Conservation (phyloP, 2,797 vertebrate genomes). For the Strix occidentalis region DNA sequence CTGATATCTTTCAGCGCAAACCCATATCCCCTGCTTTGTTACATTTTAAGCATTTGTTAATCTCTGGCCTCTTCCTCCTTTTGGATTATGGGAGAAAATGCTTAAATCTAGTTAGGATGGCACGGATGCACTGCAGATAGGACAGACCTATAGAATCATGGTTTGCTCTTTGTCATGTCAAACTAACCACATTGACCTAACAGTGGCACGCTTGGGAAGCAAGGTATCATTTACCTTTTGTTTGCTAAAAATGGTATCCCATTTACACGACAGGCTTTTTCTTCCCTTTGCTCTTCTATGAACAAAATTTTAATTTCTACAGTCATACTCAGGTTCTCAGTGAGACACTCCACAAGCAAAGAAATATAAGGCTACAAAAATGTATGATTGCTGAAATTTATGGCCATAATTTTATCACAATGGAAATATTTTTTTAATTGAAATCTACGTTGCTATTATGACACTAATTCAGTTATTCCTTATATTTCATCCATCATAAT, state of each 20-base stretch:
- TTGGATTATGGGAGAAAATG: neutral
- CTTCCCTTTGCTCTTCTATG: neutral
- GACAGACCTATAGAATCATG: neutral
- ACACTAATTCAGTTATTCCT: slow-evolving; percentile 71
- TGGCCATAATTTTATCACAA: slow-evolving; percentile 64
- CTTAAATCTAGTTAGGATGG: neutral
- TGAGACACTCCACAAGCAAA: neutral
- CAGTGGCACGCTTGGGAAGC: rapidly evolving
- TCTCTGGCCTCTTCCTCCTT: neutral
- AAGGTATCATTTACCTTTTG: neutral
- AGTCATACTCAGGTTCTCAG: neutral
- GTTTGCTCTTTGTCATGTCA: neutral
- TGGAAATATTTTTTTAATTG: slow-evolving; percentile 74
- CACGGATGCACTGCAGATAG: neutral
- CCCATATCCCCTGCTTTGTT: neutral
- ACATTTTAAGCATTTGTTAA: neutral
- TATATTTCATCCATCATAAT: slow-evolving; percentile 67
- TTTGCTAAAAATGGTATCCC: neutral
- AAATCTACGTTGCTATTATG: slow-evolving; percentile 69
- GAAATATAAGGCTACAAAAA: slow-evolving; percentile 13
- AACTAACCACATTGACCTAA: neutral
- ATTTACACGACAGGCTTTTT: neutral
- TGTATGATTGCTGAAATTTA: slow-evolving; percentile 64
- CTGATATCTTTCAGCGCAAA: neutral
- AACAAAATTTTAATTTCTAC: neutral